Percentiles rank a stretch among this genome's conserved stretches.
These are phyloP conservation scores for Arion vulgaris DNA, from an alignment of 1,140 invertebrate genomes.

Conservation along the genomic window DNA sequence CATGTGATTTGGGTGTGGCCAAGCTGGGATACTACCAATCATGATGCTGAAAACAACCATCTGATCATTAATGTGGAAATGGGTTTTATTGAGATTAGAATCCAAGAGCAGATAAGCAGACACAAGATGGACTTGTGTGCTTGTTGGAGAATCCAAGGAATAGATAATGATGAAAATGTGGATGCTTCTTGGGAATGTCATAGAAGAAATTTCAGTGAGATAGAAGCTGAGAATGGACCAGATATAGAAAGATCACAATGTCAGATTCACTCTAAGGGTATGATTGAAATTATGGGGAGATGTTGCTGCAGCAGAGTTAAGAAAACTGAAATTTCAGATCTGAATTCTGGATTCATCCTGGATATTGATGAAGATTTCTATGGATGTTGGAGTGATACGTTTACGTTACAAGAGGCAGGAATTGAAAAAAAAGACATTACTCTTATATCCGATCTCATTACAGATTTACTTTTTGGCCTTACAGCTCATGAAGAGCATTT, in stretches of 20 bases:
- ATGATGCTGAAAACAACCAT: slow-evolving; percentile 39
- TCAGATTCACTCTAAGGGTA: slow-evolving; percentile 27
- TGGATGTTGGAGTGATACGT: slow-evolving; percentile 54
- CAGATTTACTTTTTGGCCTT: slow-evolving; percentile 51
- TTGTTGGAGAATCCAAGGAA: not conserved
- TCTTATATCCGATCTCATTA: slow-evolving; percentile 41
- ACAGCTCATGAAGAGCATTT: slow-evolving; percentile 45
- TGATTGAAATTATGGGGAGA: slow-evolving; percentile 41
- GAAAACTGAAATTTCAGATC: slow-evolving; percentile 36
- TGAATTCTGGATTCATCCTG: slow-evolving; percentile 50
- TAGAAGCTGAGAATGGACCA: slow-evolving; percentile 28
- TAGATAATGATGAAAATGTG: not conserved
- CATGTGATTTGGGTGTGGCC: slow-evolving; percentile 65
- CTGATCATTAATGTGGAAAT: slow-evolving; percentile 41
- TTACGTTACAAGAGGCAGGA: slow-evolving; percentile 45
- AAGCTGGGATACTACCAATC: slow-evolving; percentile 53
- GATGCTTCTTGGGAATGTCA: slow-evolving; percentile 14
- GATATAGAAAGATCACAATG: slow-evolving; percentile 39
- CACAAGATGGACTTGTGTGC: slow-evolving; percentile 31
- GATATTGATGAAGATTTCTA: slow-evolving; percentile 65
- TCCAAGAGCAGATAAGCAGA: not conserved
- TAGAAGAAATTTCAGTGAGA: not conserved
- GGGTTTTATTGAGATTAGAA: slow-evolving; percentile 20
- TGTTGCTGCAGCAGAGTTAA: too few relatives aligned
- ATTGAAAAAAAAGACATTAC: slow-evolving; percentile 35